A percentile compares a stretch with the other conserved stretches of the same genome.
Conservation (phyloP, 1,140 invertebrate genomes). For the Bombus balteatus region DNA sequence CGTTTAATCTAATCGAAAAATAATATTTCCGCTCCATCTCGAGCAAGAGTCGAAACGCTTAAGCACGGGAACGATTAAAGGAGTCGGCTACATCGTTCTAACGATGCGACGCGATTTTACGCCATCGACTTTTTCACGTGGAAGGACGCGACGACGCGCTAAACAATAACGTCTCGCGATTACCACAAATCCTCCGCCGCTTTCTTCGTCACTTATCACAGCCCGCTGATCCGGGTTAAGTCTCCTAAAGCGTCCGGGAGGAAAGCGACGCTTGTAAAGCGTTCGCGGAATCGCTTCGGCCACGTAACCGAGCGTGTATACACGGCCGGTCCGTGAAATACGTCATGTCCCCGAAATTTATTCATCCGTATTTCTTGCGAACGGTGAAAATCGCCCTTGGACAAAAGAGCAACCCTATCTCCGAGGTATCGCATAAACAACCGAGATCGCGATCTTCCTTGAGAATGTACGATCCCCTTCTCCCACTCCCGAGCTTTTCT, state of each 20-base stretch:
- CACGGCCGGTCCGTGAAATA: conserved; percentile 29
- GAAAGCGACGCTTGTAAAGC: conserved; percentile 40
- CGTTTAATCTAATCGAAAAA: not conserved
- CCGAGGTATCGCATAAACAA: conserved; percentile 74
- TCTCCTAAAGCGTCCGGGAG: conserved; percentile 45
- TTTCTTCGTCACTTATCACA: conserved; percentile 43
- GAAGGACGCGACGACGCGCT: not conserved
- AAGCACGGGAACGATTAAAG: not conserved
- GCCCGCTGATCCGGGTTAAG: conserved; percentile 32
- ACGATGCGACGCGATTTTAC: conserved; percentile 15
- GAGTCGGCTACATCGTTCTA: not conserved
- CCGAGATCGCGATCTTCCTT: conserved; percentile 71
- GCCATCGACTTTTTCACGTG: not conserved
- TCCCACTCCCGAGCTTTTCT: not conserved
- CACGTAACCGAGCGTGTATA: conserved; percentile 38
- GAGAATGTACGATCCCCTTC: conserved; percentile 55
- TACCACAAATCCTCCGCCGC: conserved; percentile 2
- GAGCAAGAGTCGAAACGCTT: not conserved
- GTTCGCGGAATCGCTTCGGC: conserved; percentile 14
- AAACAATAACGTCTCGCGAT: conserved; percentile 38
- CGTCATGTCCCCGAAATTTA: conserved; percentile 59
- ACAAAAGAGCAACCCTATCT: conserved; percentile 74
- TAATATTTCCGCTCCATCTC: not conserved
- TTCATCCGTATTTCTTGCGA: conserved; percentile 52
- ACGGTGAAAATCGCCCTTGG: conserved; percentile 67